Evolutionary conservation across 2,113 vertebrate genomes (phyloP).

Genomic region (Apus apus): DNA sequence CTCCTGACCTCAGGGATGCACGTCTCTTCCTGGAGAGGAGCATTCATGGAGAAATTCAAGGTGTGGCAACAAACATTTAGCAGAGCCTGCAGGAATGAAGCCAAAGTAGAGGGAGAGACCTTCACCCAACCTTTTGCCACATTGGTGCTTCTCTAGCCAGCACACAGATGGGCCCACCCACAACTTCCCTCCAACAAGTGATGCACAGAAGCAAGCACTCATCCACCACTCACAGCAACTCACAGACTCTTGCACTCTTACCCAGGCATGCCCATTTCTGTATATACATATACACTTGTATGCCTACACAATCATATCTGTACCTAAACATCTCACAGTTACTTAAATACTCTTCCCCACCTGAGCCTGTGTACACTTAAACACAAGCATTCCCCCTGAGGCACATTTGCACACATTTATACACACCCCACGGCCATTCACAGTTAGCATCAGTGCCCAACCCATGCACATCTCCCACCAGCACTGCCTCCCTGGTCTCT

Average conservation of each 20-base stretch:
- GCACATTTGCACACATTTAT: neutral
- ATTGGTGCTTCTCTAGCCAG: neutral
- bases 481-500: neutral
- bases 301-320: neutral
- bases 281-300: too few relatives aligned
- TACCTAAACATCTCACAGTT: neutral
- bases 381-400: neutral
- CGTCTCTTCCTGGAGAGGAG: neutral
- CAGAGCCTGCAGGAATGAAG: neutral
- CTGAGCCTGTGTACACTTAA: neutral
- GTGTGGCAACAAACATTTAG: neutral
- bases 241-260: neutral
- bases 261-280: neutral
- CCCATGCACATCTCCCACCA: neutral
- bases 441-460: neutral
- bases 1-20: neutral
- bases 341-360: neutral
- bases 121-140: neutral
- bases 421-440: neutral
- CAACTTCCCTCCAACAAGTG: neutral
- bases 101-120: neutral
- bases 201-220: neutral
- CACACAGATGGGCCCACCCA: neutral
- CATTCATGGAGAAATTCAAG: slow-evolving; percentile 50
- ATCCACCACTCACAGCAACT: neutral